phyloP scores from a whole-genome alignment of 2,113 vertebrate species.

The Seriola rivoliana region DNA sequence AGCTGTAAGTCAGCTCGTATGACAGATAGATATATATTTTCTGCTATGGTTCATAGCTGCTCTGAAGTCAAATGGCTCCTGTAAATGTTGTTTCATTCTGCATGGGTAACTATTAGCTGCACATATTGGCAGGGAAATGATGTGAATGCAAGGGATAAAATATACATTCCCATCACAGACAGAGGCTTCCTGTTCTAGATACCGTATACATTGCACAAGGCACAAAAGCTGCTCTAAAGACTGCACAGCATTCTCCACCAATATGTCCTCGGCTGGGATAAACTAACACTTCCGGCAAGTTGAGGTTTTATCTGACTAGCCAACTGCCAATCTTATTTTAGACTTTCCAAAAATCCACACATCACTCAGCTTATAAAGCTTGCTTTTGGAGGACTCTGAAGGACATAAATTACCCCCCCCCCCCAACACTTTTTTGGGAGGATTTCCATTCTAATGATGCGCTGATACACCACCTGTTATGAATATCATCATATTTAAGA shows the following conservation, averaged over 20 bases:
- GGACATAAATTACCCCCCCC: neutral
- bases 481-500: conserved; percentile 22
- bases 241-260: conserved; percentile 7
- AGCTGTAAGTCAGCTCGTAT: neutral
- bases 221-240: conserved; percentile 33
- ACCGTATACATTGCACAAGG: conserved; percentile 35
- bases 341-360: conserved; percentile 18
- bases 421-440: neutral
- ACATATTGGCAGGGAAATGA: conserved; percentile 10
- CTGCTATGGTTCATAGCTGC: neutral
- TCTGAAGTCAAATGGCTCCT: neutral
- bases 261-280: neutral
- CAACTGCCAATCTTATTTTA: conserved; percentile 24
- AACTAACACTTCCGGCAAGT: conserved; percentile 31
- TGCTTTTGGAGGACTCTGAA: conserved; percentile 2
- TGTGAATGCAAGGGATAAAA: conserved; percentile 36
- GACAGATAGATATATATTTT: neutral
- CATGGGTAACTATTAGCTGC: conserved; percentile 35
- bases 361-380: conserved; percentile 5
- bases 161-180: conserved; percentile 22
- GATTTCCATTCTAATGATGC: conserved; percentile 41
- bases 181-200: conserved; percentile 29
- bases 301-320: conserved; percentile 39
- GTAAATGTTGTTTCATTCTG: conserved; percentile 4
- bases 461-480: conserved; percentile 22